Evolutionary conservation across 2,113 vertebrate species (phyloP).

Genomic region (Zosterops pallidus): DNA sequence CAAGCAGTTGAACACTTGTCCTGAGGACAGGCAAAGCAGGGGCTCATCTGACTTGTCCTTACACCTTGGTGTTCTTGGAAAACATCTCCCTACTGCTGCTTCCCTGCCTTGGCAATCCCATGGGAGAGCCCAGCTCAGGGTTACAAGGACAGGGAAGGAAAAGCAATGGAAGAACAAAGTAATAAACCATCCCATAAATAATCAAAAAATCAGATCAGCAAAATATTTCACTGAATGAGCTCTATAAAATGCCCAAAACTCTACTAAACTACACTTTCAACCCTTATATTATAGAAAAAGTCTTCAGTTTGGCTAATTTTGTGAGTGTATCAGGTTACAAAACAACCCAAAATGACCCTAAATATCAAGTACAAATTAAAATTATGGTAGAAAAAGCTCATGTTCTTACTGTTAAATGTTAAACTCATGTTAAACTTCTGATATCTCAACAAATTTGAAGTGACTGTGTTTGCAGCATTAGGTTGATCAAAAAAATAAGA

Average conservation of each 20-base stretch:
- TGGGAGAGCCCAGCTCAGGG: not conserved
- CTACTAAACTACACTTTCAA: not conserved
- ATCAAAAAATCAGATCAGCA: not conserved
- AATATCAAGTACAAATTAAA: not conserved
- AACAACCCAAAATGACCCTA: not conserved
- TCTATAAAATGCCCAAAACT: not conserved
- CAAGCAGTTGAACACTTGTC: not conserved
- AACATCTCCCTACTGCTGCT: not conserved
- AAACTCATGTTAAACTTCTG: not conserved
- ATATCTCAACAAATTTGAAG: not conserved
- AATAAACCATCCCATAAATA: not conserved
- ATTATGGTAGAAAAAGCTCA: not conserved
- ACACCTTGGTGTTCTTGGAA: not conserved
- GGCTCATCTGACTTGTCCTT: not conserved
- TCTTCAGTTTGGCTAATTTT: not conserved
- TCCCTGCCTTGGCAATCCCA: not conserved
- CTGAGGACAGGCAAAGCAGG: not conserved
- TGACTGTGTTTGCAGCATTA: not conserved
- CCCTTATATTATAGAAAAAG: not conserved
- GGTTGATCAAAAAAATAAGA: constrained; percentile 9
- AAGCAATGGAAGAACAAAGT: not conserved
- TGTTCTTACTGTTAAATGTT: not conserved
- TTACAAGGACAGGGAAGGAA: not conserved
- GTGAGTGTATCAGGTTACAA: not conserved
- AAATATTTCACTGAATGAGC: not conserved